Conservation (phyloP, 2,113 vertebrate species). For the Aspiorhynchus laticeps region DNA sequence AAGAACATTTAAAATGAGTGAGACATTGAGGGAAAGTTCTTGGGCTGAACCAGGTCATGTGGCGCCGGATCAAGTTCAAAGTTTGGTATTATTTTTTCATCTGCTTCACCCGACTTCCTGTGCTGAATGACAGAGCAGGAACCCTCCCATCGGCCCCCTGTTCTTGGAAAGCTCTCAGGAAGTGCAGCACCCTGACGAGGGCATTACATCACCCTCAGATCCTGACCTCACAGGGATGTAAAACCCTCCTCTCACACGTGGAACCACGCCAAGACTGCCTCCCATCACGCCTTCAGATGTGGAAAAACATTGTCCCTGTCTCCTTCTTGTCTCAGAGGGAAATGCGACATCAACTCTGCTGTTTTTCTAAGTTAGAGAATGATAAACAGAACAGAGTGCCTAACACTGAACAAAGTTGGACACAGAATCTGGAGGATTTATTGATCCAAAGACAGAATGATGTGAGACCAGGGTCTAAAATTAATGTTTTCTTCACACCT, state of each 20-base stretch:
- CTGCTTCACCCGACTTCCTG: conserved; percentile 48
- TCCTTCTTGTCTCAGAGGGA: background rate
- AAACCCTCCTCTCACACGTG: conserved; percentile 62
- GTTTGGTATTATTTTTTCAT: conserved; percentile 39
- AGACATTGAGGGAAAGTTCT: background rate
- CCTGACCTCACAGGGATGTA: conserved; percentile 68
- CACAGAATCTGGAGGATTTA: background rate
- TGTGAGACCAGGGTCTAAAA: background rate
- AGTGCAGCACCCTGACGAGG: conserved; percentile 65
- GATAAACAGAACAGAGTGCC: background rate
- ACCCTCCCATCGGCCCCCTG: conserved; percentile 41
- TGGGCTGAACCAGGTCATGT: background rate
- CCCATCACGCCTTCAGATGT: conserved; percentile 12
- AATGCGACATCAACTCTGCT: conserved; percentile 3
- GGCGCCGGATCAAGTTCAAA: conserved; percentile 24
- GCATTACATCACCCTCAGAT: conserved; percentile 71
- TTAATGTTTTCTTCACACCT: background rate
- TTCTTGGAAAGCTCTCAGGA: conserved; percentile 69
- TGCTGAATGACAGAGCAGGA: conserved; percentile 42
- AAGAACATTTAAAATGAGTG: background rate
- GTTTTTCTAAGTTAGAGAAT: conserved; percentile 23
- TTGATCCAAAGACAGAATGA: background rate
- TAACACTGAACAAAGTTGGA: background rate
- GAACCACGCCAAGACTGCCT: conserved; percentile 31
- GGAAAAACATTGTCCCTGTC: conserved; percentile 33